Evolutionary conservation across 2,797 vertebrate genomes (phyloP), one percentile per base, ranked within the genome.

Genomic region (Chrosomus eos): DNA sequence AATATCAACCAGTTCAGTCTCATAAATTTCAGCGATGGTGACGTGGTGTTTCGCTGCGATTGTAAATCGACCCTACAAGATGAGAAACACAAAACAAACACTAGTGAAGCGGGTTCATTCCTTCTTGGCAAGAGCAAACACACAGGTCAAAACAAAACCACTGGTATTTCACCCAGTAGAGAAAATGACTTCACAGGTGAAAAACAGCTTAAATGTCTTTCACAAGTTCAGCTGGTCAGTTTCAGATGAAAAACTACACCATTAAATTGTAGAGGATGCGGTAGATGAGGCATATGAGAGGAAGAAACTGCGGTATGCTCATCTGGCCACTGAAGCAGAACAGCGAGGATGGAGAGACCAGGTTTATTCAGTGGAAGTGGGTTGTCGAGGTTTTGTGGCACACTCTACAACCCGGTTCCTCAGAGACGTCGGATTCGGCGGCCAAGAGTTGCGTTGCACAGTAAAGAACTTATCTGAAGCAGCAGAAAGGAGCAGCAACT

Each of bases 31-130:
- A 0, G 97, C 97, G 1, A 98, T 98, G 79, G 94, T 94, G 84
- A 98, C 95, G 91, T 98, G 97, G 90, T 98, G 97, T 88, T 98
- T 98, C 38, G 97, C 97, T 4, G 97, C 97, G 0, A 98, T 98
- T 7, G 97, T 98, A 92, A 98, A 98, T 45, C 97, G 96, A 4
- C 97, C 97, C 97, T 98, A 85, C 23, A 84, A 68, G 7, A 70
- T 7, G 45, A 85, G 18, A 79, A 48, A 48, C 45, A 48, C 45
- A 48, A 16, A 48, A 48, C 18, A 23, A 23, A 23, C 51, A 40
- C 10, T 9, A 23, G 7, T 18, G 45, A 13, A 18, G 1, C 8
- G 13, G 7, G 7, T 38, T 70, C 13, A 26, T 70, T n/a, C 21
- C 28, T 18, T 31, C 1, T 11, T 9, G 10, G 45, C 28, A 36